These are phyloP conservation scores for Sinelater perroti DNA, from an alignment of 2,888 invertebrate species.

Conservation along the genomic window DNA sequence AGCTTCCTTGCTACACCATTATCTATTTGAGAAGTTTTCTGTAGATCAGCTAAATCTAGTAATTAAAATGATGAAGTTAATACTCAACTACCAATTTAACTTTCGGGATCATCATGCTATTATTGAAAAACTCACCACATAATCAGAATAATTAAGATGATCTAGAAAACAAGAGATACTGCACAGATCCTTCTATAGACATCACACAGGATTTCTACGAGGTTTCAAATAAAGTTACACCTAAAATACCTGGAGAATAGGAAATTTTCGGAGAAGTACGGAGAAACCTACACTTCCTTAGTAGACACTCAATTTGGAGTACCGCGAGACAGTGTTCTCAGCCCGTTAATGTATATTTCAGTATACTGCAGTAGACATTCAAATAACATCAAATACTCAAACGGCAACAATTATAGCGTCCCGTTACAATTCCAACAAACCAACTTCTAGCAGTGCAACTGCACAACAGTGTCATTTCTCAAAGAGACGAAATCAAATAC, in stretches of 20 bases:
- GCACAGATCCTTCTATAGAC: not conserved
- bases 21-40: constrained; percentile 2
- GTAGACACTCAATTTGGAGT: not conserved
- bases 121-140: not conserved
- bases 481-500: constrained; percentile 5
- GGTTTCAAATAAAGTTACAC: not conserved
- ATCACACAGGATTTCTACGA: not conserved
- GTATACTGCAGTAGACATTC: no score
- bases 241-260: not conserved
- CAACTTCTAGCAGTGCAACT: not conserved
- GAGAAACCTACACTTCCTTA: not conserved
- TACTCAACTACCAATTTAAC: not conserved
- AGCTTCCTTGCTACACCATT: constrained; percentile 3
- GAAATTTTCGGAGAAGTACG: not conserved
- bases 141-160: not conserved
- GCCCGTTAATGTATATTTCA: not conserved
- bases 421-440: not conserved
- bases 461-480: not conserved
- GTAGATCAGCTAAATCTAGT: not conserved
- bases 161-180: not conserved
- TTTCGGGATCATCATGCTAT: not conserved
- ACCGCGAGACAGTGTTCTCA: not conserved
- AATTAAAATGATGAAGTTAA: not conserved
- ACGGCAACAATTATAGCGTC: constrained; percentile 7
- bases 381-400: no score